Percentiles rank a stretch among this genome's conserved stretches.
These are phyloP conservation scores for Leptinotarsa tumamoca DNA, from an alignment of 2,888 invertebrate species.

Conservation along the genomic window DNA sequence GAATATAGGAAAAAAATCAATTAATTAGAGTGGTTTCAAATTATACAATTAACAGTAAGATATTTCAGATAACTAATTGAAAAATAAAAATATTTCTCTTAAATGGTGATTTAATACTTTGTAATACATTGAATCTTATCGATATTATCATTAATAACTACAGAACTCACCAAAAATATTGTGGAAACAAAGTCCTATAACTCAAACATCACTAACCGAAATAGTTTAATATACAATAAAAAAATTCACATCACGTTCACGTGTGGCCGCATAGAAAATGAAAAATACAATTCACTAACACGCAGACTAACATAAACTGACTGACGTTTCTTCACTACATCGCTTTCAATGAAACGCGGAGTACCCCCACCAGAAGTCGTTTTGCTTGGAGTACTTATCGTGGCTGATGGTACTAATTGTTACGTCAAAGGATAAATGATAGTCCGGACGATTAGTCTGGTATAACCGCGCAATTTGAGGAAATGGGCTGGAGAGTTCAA, in stretches of 20 bases:
- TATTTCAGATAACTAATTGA: no score
- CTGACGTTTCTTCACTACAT: slow-evolving; percentile 50
- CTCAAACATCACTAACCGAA: background rate
- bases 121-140: no score
- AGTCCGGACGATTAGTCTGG: slow-evolving; percentile 13
- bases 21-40: no score
- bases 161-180: background rate
- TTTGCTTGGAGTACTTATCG: slow-evolving; percentile 41
- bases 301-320: slow-evolving; percentile 56
- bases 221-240: background rate
- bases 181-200: background rate
- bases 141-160: background rate
- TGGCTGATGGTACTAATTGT: slow-evolving; percentile 45
- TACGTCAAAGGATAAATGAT: slow-evolving; percentile 20
- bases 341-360: slow-evolving; percentile 55
- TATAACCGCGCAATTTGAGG: slow-evolving; percentile 2
- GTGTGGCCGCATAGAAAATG: slow-evolving; percentile 48
- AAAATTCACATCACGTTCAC: slow-evolving; percentile 16
- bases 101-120: no score
- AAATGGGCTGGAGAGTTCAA: slow-evolving; percentile 7
- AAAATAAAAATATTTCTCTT: no score
- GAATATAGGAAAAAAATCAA: no score
- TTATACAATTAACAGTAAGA: no score
- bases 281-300: slow-evolving; percentile 47
- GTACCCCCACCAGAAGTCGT: slow-evolving; percentile 40